Base-by-base conservation (phyloP, 2,888 invertebrate genomes). In the Matsumyia berberina region DNA sequence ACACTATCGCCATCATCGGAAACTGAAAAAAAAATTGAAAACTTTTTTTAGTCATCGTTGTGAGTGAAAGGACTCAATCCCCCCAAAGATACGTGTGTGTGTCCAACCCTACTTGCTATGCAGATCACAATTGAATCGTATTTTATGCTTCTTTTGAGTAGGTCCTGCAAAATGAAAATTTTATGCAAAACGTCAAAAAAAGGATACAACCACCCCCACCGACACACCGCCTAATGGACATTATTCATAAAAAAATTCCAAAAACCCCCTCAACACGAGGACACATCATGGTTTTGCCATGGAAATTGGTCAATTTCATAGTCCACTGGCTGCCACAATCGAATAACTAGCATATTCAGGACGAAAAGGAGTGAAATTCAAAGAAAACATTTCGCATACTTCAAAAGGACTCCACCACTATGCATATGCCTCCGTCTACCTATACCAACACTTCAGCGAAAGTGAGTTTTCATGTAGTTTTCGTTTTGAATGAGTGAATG, bases 1-100 rank as follows among this genome's bases (percentile, higher is more conserved):
- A 88, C 89, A 73, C 91, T 91, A 72, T 91, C 90, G 85, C 91
- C 92, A 87, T 92, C 92, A 80, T 92, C 92, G 49, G 91, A 90
- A 82, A 89, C 90, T 91, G 39, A 58, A 33, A 33, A 53, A 31
- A 57, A 70, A 66, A 62, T 72, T 24, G 24, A 24, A n/a, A n/a
- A n/a, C n/a, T n/a, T n/a, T n/a, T n/a, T n/a, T 76, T 53, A 70
- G 35, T 77, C 35, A 33, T 11, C n/a, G 7, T n/a, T n/a, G 37
- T 42, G 46, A 33, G 11, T 33, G n/a, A 67, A 77, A 33, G 58
- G 44, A 73, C 35, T 19, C 51, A 42, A 60, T 31, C 29, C 15
- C 37, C 33, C 33, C 69, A 11, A 33, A 39, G 67, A 53, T 46
- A 44, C 49, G 67, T 24, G 24, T 24, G 24, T 42, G 11, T 9